Conservation (phyloP, 2,888 invertebrate species). For the Therioaphis trifolii region DNA sequence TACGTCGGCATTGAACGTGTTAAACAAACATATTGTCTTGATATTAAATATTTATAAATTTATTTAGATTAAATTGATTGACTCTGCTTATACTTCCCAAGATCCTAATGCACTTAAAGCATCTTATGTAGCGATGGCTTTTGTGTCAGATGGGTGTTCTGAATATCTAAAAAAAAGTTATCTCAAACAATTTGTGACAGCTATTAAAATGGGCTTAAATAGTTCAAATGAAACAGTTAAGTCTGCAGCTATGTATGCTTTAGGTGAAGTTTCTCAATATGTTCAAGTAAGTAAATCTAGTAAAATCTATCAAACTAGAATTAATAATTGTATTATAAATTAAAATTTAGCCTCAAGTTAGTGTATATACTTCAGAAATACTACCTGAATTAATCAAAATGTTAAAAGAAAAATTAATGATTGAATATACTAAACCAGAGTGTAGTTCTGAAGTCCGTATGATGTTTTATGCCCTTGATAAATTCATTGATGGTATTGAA, state of each 20-base stretch:
- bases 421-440: conserved; percentile 48
- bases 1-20: too few relatives aligned
- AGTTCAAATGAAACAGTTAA: conserved; percentile 54
- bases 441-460: conserved; percentile 60
- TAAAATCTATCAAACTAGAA: not conserved
- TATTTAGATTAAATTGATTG: conserved; percentile 55
- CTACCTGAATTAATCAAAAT: conserved; percentile 57
- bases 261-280: conserved; percentile 60
- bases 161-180: conserved; percentile 57
- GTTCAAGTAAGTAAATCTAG: conserved; percentile 45
- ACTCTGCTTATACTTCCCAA: conserved; percentile 50
- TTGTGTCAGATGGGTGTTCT: conserved; percentile 56
- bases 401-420: conserved; percentile 59
- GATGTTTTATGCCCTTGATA: conserved; percentile 61
- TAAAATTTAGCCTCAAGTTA: conserved; percentile 54
- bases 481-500: conserved; percentile 58
- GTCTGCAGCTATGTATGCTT: conserved; percentile 58
- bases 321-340: not conserved
- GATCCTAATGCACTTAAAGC: conserved; percentile 50
- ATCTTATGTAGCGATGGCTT: conserved; percentile 54
- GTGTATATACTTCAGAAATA: conserved; percentile 48
- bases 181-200: conserved; percentile 57
- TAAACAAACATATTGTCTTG: too few relatives aligned
- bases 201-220: conserved; percentile 59
- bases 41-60: not conserved